A percentile compares a stretch with the other conserved stretches of the same genome.
Conservation (phyloP, 2,113 vertebrate species). For the Oostethus manadensis region DNA sequence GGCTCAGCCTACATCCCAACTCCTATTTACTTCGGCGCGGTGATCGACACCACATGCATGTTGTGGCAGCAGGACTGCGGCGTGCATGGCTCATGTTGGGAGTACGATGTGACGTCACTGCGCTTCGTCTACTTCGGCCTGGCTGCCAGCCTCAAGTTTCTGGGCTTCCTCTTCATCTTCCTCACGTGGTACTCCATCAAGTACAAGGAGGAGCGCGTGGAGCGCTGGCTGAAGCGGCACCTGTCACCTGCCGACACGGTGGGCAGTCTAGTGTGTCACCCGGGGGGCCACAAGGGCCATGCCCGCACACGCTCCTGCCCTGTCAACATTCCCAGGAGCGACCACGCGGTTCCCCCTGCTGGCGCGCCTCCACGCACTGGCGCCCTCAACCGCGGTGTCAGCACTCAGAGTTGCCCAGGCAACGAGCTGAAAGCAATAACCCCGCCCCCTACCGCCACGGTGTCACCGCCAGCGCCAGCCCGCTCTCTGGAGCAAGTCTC, state of each 20-base stretch:
- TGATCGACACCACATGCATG: conserved; percentile 99
- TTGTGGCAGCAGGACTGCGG: conserved; percentile 98
- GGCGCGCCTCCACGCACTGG: conserved; percentile 25
- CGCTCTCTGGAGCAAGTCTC: conserved; percentile 74
- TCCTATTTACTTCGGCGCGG: conserved; percentile 96
- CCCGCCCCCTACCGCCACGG: conserved; percentile 30
- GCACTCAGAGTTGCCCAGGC: conserved; percentile 82
- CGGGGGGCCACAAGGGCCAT: conserved; percentile 74
- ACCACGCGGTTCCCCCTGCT: conserved; percentile 40
- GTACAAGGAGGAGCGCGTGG: conserved; percentile 83
- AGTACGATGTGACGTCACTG: conserved; percentile 95
- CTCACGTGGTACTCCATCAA: conserved; percentile 98
- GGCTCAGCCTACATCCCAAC: conserved; percentile 95
- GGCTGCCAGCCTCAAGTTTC: conserved; percentile 93
- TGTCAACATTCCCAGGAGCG: conserved; percentile 76
- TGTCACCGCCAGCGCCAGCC: conserved; percentile 43
- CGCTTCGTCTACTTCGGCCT: conserved; percentile 98
- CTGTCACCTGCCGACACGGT: conserved; percentile 82
- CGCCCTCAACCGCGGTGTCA: conserved; percentile 65
- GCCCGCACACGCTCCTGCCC: conserved; percentile 91
- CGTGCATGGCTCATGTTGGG: conserved; percentile 94
- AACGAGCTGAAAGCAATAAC: conserved; percentile 82
- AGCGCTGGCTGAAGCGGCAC: conserved; percentile 77
- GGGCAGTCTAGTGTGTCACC: conserved; percentile 80
- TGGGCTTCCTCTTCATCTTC: conserved; percentile 97